Conservation (phyloP, 2,113 vertebrate genomes). For the Plestiodon gilberti region DNA sequence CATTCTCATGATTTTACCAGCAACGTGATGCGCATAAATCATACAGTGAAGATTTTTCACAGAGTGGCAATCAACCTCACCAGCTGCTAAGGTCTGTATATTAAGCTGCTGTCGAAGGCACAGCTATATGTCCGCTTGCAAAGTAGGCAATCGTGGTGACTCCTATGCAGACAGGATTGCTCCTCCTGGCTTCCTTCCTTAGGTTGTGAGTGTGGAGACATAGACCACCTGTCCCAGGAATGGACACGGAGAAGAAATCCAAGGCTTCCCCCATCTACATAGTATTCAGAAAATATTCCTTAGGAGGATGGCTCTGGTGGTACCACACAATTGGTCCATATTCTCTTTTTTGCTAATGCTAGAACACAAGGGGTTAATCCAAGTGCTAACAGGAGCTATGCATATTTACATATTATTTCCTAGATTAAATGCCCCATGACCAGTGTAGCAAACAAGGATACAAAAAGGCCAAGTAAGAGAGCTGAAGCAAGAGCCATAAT, state of each 20-base stretch:
- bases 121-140: background rate
- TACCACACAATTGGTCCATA: too few relatives aligned
- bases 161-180: background rate
- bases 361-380: background rate
- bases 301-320: background rate
- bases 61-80: background rate
- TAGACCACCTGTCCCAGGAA: too few relatives aligned
- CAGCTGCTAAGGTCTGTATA: background rate
- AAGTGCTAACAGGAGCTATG: background rate
- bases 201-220: background rate
- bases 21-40: background rate
- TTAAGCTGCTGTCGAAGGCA: background rate
- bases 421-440: background rate
- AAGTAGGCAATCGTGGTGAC: background rate
- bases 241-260: background rate
- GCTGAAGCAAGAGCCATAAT: background rate
- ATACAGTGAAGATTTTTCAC: background rate
- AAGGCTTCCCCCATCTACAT: background rate
- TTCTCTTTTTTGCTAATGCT: background rate
- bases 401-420: background rate
- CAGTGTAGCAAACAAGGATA: background rate
- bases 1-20: background rate
- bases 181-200: background rate
- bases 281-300: background rate
- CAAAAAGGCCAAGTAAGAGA: background rate